Conservation (phyloP, 2,888 invertebrate genomes). For the Zeuzera pyrina region DNA sequence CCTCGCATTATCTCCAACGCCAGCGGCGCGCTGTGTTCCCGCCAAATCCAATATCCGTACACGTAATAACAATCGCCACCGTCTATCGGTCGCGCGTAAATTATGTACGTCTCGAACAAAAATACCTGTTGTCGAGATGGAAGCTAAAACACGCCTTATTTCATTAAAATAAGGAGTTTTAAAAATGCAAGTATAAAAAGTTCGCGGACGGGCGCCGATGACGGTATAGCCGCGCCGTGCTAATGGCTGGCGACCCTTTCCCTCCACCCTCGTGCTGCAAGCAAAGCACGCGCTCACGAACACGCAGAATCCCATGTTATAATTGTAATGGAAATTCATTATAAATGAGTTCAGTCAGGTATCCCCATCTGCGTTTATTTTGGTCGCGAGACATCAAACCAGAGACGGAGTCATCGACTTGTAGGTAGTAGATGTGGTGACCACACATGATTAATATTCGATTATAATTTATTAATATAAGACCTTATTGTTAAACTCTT, state of each 20-base stretch:
- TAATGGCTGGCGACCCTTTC: constrained; percentile 56
- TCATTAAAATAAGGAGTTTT: background rate
- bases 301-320: no score
- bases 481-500: no score
- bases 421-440: no score
- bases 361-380: no score
- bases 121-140: background rate
- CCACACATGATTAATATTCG: no score
- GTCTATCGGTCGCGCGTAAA: constrained; percentile 69
- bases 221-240: constrained; percentile 34
- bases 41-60: constrained; percentile 68
- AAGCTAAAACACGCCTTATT: constrained; percentile 1
- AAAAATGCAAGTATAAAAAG: constrained; percentile 11
- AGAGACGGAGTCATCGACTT: no score
- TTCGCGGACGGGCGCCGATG: constrained; percentile 46
- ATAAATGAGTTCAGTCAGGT: no score
- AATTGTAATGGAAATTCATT: no score
- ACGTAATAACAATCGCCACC: constrained; percentile 69
- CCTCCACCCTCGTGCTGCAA: constrained; percentile 25
- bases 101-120: constrained; percentile 50
- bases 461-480: no score
- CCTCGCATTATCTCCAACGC: constrained; percentile 15
- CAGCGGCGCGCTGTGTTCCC: no score
- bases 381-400: no score
- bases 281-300: constrained; percentile 52